Evolutionary conservation across 30 jellyfish, hydroid and myxozoan species (phyloP).

Genomic region (Hydractinia echinata): DNA sequence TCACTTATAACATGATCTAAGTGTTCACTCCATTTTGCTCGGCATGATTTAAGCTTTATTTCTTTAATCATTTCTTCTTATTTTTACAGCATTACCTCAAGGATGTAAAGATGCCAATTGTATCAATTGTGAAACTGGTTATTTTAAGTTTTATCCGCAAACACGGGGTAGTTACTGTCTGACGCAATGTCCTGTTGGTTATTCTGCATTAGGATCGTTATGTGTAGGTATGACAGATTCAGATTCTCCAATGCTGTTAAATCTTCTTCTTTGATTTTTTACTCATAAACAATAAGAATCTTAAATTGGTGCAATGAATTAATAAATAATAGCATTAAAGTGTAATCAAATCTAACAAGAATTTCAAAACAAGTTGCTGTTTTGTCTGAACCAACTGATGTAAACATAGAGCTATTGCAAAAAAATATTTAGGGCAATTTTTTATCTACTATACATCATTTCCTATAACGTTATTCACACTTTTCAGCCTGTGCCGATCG

Average conservation of each 20-base stretch:
- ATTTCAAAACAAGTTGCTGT: too few species aligned
- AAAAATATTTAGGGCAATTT: too few species aligned
- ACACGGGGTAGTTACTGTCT: conserved; percentile 7
- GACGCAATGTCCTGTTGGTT: conserved; percentile 24
- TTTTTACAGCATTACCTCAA: conserved; percentile 10
- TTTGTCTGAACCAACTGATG: too few species aligned
- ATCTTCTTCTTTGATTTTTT: too few species aligned
- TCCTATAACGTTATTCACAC: too few species aligned
- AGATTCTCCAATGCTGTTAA: background rate
- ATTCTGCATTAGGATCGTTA: background rate
- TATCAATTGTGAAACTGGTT: conserved; percentile 7
- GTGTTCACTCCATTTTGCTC: background rate
- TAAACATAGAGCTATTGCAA: too few species aligned
- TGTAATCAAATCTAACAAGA: too few species aligned
- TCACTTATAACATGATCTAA: background rate
- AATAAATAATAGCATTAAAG: too few species aligned
- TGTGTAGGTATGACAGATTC: conserved; percentile 14
- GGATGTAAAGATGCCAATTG: conserved; percentile 24
- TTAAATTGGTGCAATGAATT: too few species aligned
- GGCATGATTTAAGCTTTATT: too few species aligned
- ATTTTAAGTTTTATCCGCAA: conserved; percentile 6
- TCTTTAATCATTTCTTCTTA: background rate
- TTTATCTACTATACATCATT: too few species aligned
- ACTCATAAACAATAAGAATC: too few species aligned
- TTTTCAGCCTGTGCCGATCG: conserved; percentile 28